A percentile compares a stretch with the other conserved stretches of the same genome.
Evolutionary conservation across 2,113 vertebrate genomes (phyloP).

Genomic region (Gallinago undulata): DNA sequence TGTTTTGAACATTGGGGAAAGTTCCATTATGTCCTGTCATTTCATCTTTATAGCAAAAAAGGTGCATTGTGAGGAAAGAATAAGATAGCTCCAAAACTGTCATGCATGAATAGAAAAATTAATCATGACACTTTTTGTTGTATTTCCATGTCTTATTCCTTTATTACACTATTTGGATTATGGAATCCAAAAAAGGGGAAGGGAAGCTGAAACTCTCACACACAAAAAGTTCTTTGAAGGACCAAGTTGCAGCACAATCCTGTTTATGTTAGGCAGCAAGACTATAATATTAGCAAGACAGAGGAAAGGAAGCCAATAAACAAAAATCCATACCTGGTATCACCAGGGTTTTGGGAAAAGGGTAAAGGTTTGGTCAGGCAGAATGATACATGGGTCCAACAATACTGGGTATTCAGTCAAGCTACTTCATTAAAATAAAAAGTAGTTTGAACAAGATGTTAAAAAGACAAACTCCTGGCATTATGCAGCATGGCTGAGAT

Average conservation of each 20-base stretch:
- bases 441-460: background rate
- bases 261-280: background rate
- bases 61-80: background rate
- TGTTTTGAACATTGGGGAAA: background rate
- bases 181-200: background rate
- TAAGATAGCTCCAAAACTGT: background rate
- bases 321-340: background rate
- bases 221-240: background rate
- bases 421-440: background rate
- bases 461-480: no score
- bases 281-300: background rate
- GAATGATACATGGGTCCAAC: rapidly evolving
- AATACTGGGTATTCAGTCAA: background rate
- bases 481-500: background rate
- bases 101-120: background rate
- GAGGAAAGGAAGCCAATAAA: background rate
- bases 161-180: background rate
- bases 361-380: background rate
- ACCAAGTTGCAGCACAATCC: background rate
- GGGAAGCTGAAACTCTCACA: background rate
- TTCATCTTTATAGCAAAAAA: background rate
- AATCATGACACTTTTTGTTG: background rate
- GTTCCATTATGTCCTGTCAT: background rate
- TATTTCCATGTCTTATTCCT: background rate
- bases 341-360: background rate